A percentile compares a stretch with the other conserved stretches of the same genome.
phyloP scores from a whole-genome alignment of 2,797 vertebrate species.

The Mormyrus hasselquistii region DNA sequence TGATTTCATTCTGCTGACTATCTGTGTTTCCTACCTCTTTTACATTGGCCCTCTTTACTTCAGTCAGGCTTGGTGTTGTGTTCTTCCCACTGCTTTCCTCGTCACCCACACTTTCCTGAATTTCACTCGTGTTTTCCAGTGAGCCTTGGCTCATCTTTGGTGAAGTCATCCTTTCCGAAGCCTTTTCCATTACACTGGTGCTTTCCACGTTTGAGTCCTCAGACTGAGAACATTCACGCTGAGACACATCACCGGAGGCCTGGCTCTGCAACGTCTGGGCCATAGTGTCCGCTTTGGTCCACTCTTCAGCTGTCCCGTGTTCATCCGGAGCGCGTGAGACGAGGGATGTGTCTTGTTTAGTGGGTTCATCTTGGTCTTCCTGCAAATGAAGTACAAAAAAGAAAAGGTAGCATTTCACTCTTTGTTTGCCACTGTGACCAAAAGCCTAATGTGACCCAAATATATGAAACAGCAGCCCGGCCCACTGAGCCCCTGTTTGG shows the following conservation, averaged over 20 bases:
- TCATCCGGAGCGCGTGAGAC: constrained; percentile 24
- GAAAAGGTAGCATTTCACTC: neutral
- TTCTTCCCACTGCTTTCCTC: neutral
- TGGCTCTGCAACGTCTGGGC: constrained; percentile 13
- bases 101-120: constrained; percentile 20
- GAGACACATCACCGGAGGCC: neutral
- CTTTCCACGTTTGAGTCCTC: constrained; percentile 26
- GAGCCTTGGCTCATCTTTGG: constrained; percentile 16
- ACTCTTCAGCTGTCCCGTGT: constrained; percentile 26
- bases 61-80: neutral
- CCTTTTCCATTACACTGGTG: constrained; percentile 29
- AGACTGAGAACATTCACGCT: neutral
- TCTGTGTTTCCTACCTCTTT: neutral
- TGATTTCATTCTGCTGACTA: neutral
- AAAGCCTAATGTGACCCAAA: neutral
- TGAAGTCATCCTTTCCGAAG: constrained; percentile 32
- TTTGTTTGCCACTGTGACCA: neutral
- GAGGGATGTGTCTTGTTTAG: constrained; percentile 24
- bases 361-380: constrained; percentile 16
- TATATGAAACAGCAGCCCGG: neutral
- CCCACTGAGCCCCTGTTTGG: neutral
- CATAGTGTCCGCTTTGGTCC: constrained; percentile 26
- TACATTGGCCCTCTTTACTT: neutral
- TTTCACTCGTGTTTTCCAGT: constrained; percentile 15
- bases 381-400: constrained; percentile 36